Evolutionary conservation across 2,888 invertebrate genomes (phyloP).

Genomic region (Taenaris catops): DNA sequence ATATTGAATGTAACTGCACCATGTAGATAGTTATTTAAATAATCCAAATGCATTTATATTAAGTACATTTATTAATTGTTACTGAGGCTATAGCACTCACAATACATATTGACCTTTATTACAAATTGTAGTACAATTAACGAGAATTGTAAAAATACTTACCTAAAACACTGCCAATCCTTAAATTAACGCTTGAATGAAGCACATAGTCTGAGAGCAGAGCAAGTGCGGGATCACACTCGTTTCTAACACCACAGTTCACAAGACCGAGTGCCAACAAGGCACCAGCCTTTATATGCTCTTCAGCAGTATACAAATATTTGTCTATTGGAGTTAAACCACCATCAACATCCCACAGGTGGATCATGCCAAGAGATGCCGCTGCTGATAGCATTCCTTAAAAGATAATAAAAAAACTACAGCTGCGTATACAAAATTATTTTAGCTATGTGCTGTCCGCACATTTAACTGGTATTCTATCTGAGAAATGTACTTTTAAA

Average conservation of each 20-base stretch:
- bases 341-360: conserved; percentile 99
- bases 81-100: too few relatives aligned
- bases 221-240: conserved; percentile 98
- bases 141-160: too few relatives aligned
- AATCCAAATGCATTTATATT: too few relatives aligned
- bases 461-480: too few relatives aligned
- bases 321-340: conserved; percentile 99
- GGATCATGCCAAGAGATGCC: conserved; percentile 96
- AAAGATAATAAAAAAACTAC: conserved; percentile 3
- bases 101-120: too few relatives aligned
- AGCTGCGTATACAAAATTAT: too few relatives aligned
- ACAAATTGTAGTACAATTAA: too few relatives aligned
- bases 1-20: too few relatives aligned
- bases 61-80: too few relatives aligned
- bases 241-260: conserved; percentile 97
- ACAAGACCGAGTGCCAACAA: conserved; percentile 97
- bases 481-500: too few relatives aligned
- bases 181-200: conserved; percentile 89
- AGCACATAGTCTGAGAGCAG: conserved; percentile 96
- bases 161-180: conserved; percentile 91
- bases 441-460: too few relatives aligned
- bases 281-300: conserved; percentile 98
- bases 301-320: conserved; percentile 96
- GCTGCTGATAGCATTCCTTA: conserved; percentile 96
- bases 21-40: too few relatives aligned